Evolutionary conservation across 2,113 vertebrate species (phyloP).

Genomic region (Leuciscus idus): DNA sequence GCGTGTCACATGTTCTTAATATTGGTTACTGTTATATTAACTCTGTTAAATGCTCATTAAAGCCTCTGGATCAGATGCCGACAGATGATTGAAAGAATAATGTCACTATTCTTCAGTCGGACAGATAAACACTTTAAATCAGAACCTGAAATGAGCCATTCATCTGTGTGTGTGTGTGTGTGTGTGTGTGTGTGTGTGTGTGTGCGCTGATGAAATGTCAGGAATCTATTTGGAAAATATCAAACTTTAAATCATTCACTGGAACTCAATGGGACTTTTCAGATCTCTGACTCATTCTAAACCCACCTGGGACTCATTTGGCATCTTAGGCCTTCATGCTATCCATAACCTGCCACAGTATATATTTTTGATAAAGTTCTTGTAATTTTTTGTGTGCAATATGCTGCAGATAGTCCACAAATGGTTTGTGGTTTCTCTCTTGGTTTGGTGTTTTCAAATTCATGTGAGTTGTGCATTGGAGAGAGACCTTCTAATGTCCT

Average conservation of each 20-base stretch:
- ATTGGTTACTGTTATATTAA: not conserved
- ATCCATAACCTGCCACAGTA: not conserved
- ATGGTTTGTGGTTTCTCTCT: not conserved
- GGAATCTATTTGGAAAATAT: constrained; percentile 8
- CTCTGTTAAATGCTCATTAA: constrained; percentile 27
- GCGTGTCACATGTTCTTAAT: not conserved
- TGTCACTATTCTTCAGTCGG: not conserved
- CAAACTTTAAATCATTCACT: not conserved
- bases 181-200: no score
- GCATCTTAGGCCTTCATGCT: not conserved
- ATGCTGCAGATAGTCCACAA: not conserved
- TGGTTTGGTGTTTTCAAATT: not conserved
- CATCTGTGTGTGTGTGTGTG: not conserved
- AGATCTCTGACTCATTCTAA: constrained; percentile 15
- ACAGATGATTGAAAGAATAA: constrained; percentile 12
- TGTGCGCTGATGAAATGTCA: not conserved
- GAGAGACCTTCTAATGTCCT: constrained; percentile 31
- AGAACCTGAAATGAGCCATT: not conserved
- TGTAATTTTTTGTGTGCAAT: not conserved
- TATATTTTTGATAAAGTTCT: not conserved
- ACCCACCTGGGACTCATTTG: constrained; percentile 2
- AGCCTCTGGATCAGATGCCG: not conserved
- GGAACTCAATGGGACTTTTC: not conserved
- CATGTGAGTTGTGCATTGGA: not conserved
- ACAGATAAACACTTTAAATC: constrained; percentile 24